Percentiles rank a stretch among this genome's conserved stretches.
phyloP scores from a whole-genome alignment of 2,888 invertebrate species.

The Agriopis leucophaearia region DNA sequence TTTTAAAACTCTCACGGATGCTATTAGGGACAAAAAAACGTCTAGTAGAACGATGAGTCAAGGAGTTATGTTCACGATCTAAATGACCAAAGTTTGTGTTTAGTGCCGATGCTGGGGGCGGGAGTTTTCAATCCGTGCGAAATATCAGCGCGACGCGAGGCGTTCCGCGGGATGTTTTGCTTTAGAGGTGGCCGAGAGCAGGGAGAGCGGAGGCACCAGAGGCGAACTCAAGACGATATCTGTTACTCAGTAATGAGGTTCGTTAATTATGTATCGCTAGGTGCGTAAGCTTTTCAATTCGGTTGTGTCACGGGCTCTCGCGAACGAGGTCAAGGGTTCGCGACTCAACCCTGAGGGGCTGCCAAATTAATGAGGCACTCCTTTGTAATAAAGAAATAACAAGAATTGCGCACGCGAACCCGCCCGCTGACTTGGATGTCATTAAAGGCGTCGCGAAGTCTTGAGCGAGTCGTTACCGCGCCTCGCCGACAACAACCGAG shows the following conservation, averaged over 20 bases:
- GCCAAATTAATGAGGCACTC: constrained; percentile 87
- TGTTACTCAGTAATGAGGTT: constrained; percentile 81
- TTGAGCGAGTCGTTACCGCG: constrained; percentile 80
- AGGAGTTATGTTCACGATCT: constrained; percentile 76
- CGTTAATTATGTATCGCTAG: constrained; percentile 85
- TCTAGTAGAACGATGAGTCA: constrained; percentile 77
- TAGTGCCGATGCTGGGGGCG: constrained; percentile 63
- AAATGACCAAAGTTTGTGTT: constrained; percentile 81
- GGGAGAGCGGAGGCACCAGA: constrained; percentile 36
- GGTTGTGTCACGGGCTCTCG: constrained; percentile 78
- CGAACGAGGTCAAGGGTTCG: constrained; percentile 85
- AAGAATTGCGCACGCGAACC: constrained; percentile 86
- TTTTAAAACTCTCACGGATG: constrained; percentile 84
- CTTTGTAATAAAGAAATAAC: constrained; percentile 87
- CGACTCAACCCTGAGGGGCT: constrained; percentile 84
- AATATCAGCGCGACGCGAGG: constrained; percentile 50
- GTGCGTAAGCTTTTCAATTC: constrained; percentile 80
- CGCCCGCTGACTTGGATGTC: constrained; percentile 78
- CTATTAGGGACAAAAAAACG: constrained; percentile 84
- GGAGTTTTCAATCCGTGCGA: constrained; percentile 52
- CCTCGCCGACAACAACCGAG: constrained; percentile 77
- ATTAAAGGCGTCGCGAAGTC: constrained; percentile 82
- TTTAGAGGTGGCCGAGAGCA: constrained; percentile 32
- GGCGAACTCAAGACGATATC: constrained; percentile 60
- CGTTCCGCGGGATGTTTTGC: constrained; percentile 42